Evolutionary conservation across 2,113 vertebrate genomes (phyloP).

Genomic region (Neoarius graeffei): DNA sequence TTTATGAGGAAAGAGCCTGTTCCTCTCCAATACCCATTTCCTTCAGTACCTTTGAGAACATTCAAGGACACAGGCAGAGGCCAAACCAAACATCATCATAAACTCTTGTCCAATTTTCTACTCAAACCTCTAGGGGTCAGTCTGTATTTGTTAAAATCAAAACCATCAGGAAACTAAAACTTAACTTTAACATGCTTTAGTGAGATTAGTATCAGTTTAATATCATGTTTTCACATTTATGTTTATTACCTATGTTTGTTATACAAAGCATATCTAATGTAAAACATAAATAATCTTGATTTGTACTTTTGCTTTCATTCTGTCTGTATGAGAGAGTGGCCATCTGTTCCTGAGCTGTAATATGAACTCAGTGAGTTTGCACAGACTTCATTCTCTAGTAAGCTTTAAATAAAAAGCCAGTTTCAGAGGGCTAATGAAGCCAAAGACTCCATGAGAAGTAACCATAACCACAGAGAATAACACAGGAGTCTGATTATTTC

Average conservation of each 20-base stretch:
- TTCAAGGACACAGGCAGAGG: not conserved
- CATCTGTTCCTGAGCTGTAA: not conserved
- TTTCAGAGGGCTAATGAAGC: not conserved
- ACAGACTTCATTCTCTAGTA: not conserved
- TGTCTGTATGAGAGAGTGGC: not conserved
- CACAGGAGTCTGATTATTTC: conserved; percentile 27
- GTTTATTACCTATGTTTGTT: not conserved
- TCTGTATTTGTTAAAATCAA: conserved; percentile 14
- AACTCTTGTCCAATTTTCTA: conserved; percentile 7
- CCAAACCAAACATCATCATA: conserved; percentile 18
- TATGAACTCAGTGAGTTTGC: not conserved
- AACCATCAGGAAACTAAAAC: not conserved
- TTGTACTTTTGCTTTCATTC: not conserved
- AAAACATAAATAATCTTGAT: not conserved
- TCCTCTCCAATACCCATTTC: not conserved
- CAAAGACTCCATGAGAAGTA: not conserved
- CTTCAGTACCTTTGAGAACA: not conserved
- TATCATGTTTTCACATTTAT: not conserved
- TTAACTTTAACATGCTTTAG: not conserved
- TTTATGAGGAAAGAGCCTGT: not conserved
- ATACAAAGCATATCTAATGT: not conserved
- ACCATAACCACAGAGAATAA: not conserved
- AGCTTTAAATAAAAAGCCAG: not conserved
- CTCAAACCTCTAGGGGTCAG: conserved; percentile 27
- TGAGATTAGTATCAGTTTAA: not conserved